Base-by-base conservation (phyloP, 37 sponge, comb jelly and placozoan genomes). In the Cliona cf. orientalis region DNA sequence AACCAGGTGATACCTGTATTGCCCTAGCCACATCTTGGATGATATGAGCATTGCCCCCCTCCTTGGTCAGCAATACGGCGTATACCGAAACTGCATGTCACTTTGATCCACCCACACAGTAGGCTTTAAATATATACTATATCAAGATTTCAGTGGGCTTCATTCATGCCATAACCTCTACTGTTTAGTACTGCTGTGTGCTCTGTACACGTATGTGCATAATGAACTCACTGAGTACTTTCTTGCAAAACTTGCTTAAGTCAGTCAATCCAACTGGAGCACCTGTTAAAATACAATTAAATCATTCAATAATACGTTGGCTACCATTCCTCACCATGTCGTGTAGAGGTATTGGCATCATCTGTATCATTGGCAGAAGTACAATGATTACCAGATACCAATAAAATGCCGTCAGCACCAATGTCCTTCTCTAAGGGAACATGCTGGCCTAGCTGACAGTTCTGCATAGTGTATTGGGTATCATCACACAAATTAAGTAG, bases 371-470 rank as follows among this genome's bases (percentile, higher is more conserved):
- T 43, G 19, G 76, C 36, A 25, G 55, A 4, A 5, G 56, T 17
- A 14, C 53, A 6, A 43, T 31, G 5, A 17, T 72, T 33, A 26
- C 11, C 21, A 36, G 71, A 23, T 19, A 35, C 22, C 33, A 61
- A 26, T 21, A 82, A 35, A 43, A 89, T 46, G 1, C 83, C 89
- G 5, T 45, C 78, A 19, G 71, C 83, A 12, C 83, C 73, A 26
- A 78, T n/a, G 14, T 42, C 89, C 56, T 89, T 82, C 75, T 82
- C 83, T 6, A 89, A 39, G 7, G 89, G 83, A 35, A 89, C 26
- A 60, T 89, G 89, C 37, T 73, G 69, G 1, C 89, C 89, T 44
- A 89, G 83, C 35, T 82, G 75, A 59, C 83, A 89, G 43, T 59
- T 82, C 83, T 82, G 75, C 17, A 58, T 42, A n/a, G n/a, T n/a